Evolutionary conservation across 2,888 invertebrate genomes (phyloP).

Genomic region (Polyommatus icarus): DNA sequence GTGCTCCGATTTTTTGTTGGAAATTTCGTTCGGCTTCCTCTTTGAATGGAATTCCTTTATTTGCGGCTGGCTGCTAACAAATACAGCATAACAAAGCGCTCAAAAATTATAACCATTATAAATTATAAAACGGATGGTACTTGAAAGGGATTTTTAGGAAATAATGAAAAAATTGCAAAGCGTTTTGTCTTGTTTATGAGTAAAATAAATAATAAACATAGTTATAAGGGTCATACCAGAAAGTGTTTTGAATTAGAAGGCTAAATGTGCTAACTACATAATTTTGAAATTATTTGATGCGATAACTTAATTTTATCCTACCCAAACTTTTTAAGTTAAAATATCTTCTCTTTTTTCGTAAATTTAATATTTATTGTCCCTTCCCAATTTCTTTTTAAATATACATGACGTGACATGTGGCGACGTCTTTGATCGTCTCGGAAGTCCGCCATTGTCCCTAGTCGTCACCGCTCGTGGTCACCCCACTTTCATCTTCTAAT

Average conservation of each 20-base stretch:
- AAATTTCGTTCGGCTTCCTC: conserved; percentile 51
- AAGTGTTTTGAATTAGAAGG: not conserved
- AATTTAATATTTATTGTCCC: conserved; percentile 2
- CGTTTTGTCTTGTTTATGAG: not conserved
- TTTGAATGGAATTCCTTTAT: conserved; percentile 77
- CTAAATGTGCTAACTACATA: not conserved
- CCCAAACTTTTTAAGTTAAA: not conserved
- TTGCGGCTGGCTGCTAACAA: conserved; percentile 72
- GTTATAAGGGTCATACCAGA: no score
- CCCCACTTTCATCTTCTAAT: conserved; percentile 71
- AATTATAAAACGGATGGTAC: conserved; percentile 50
- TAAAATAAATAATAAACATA: not conserved
- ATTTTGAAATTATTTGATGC: not conserved
- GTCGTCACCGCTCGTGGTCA: conserved; percentile 52
- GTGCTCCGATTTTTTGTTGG: conserved; percentile 60
- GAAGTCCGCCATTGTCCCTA: conserved; percentile 66
- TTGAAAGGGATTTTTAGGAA: conserved; percentile 19
- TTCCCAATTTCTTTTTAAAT: not conserved
- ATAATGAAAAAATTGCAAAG: not conserved
- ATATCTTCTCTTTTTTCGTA: not conserved
- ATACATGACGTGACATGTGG: conserved; percentile 39
- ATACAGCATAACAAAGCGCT: conserved; percentile 70
- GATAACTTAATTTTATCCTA: not conserved
- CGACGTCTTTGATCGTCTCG: conserved; percentile 59
- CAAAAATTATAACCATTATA: conserved; percentile 73